These are phyloP conservation scores for Caenorhabditis becei DNA, from an alignment of 2,888 invertebrate genomes.

Conservation along the genomic window DNA sequence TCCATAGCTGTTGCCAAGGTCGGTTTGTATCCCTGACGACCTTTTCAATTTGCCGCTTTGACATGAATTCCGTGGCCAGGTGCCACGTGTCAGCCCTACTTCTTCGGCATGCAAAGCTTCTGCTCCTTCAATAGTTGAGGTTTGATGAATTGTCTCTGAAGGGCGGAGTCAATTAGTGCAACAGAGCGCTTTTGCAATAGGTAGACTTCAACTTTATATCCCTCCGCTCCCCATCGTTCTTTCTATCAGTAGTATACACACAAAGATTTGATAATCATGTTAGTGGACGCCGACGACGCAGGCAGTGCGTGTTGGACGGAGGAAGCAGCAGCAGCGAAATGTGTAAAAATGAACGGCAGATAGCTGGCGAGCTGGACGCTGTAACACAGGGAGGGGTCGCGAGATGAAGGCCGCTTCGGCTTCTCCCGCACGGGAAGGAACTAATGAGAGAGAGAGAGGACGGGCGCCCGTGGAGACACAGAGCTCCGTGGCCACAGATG, in stretches of 20 bases:
- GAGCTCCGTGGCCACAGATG: constrained; percentile 43
- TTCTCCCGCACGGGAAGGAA: constrained; percentile 45
- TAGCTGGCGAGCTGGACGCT: constrained; percentile 45
- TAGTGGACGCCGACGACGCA: constrained; percentile 5
- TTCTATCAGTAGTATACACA: constrained; percentile 42
- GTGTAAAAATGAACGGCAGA: constrained; percentile 57
- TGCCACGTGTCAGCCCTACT: constrained; percentile 2
- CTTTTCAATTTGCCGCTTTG: constrained; percentile 6
- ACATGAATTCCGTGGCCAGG: neutral
- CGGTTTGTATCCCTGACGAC: neutral
- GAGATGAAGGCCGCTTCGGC: constrained; percentile 19
- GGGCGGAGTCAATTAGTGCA: no score
- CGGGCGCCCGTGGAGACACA: constrained; percentile 8
- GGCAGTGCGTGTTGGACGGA: neutral
- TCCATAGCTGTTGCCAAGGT: neutral
- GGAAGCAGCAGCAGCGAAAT: constrained; percentile 14
- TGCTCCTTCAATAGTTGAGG: no score
- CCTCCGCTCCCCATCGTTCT: constrained; percentile 13
- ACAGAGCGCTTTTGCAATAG: no score
- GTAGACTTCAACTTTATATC: constrained; percentile 3
- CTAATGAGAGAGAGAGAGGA: constrained; percentile 38
- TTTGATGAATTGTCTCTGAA: no score
- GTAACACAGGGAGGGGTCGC: constrained; percentile 24
- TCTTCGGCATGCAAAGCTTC: no score
- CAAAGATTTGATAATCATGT: constrained; percentile 50